Evolutionary conservation across 2,113 vertebrate genomes (phyloP).

Genomic region (Carlito syrichta): DNA sequence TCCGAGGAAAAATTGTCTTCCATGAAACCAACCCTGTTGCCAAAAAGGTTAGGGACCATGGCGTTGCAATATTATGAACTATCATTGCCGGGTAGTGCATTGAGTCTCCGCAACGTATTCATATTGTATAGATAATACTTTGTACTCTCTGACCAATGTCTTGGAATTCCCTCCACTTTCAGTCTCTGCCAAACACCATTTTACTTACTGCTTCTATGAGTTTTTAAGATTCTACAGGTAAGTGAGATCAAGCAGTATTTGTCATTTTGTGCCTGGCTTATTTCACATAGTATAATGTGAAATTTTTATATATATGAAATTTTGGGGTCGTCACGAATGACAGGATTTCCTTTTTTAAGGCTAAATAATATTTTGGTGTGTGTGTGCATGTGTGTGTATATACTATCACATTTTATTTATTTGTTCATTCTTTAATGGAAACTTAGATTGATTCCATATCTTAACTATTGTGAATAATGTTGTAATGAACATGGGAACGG

Average conservation of each 20-base stretch:
- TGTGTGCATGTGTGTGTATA: neutral
- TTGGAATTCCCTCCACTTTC: neutral
- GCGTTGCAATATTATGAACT: neutral
- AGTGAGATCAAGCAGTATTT: neutral
- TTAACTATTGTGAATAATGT: neutral
- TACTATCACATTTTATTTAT: neutral
- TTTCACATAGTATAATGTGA: neutral
- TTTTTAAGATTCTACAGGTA: neutral
- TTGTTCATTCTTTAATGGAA: neutral
- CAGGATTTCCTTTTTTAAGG: neutral
- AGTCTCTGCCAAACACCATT: neutral
- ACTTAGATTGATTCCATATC: neutral
- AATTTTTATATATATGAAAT: too few relatives aligned
- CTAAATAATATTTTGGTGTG: neutral
- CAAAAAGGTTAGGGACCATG: too few relatives aligned
- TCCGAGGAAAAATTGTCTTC: too few relatives aligned
- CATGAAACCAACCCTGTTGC: too few relatives aligned
- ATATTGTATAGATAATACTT: neutral
- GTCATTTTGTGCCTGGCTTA: neutral
- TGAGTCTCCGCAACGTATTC: neutral
- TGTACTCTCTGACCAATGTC: neutral
- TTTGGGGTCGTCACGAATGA: too few relatives aligned
- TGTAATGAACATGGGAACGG: neutral
- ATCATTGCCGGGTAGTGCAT: neutral
- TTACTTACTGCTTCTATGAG: neutral